These are phyloP conservation scores for Malurus cyaneus DNA, from an alignment of 2,113 vertebrate species.

Conservation along the genomic window DNA sequence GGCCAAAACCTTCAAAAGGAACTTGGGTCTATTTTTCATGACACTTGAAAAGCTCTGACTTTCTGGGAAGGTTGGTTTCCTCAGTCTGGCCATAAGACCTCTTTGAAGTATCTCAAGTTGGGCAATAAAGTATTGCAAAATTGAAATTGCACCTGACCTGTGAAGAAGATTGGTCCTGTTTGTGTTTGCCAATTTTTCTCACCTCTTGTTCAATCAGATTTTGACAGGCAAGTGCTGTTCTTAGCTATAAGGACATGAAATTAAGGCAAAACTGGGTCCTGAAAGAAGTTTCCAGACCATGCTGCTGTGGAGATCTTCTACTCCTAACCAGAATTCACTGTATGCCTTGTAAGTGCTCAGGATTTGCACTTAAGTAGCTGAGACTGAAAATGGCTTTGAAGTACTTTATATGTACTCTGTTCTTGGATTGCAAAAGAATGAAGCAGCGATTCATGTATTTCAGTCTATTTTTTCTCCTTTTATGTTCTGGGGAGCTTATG, in stretches of 20 bases:
- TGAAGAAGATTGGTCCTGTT: conserved; percentile 7
- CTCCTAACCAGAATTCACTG: background rate
- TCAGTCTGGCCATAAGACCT: background rate
- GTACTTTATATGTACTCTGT: background rate
- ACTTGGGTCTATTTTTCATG: conserved; percentile 26
- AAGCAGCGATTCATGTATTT: background rate
- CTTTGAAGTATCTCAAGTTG: conserved; percentile 38
- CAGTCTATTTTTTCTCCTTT: background rate
- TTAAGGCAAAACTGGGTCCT: background rate
- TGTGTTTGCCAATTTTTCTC: background rate
- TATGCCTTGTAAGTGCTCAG: background rate
- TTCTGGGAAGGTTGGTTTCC: conserved; percentile 21
- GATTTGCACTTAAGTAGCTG: background rate
- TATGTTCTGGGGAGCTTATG: background rate
- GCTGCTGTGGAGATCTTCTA: background rate
- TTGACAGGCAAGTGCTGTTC: background rate
- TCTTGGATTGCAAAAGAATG: background rate
- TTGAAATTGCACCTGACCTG: conserved; percentile 29
- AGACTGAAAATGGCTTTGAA: background rate
- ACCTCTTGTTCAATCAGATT: background rate
- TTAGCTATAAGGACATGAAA: background rate
- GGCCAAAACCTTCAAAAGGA: conserved; percentile 59
- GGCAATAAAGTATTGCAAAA: conserved; percentile 44
- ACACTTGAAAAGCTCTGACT: conserved; percentile 36
- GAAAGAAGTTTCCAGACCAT: background rate